Evolutionary conservation across 2,113 vertebrate species (phyloP).

Genomic region (Pholis gunnellus): DNA sequence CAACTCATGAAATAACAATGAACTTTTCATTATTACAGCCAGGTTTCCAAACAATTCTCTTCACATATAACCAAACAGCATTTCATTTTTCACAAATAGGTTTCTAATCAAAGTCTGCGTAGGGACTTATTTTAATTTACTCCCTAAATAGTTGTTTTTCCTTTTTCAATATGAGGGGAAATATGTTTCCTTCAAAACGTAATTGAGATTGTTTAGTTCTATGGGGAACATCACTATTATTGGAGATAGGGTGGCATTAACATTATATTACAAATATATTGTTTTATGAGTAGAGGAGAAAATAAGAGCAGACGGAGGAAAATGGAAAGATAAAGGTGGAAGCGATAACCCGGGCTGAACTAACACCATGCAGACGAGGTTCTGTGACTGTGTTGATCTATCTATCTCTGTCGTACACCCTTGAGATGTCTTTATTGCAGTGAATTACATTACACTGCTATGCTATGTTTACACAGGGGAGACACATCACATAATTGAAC

Average conservation of each 20-base stretch:
- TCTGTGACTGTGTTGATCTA: constrained; percentile 17
- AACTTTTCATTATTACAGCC: too few species aligned
- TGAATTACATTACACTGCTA: constrained; percentile 50
- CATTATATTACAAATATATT: not conserved
- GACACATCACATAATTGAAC: constrained; percentile 58
- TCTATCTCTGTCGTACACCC: constrained; percentile 55
- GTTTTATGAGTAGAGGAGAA: not conserved
- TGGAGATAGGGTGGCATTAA: not conserved
- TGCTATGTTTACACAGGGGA: constrained; percentile 60
- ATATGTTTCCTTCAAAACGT: too few species aligned
- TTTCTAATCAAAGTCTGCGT: too few species aligned
- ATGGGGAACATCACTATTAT: too few species aligned
- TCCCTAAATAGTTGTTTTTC: too few species aligned
- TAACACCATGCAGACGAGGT: constrained; percentile 42
- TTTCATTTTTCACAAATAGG: too few species aligned
- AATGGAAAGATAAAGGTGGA: constrained; percentile 11
- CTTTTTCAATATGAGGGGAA: too few species aligned
- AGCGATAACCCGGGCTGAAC: constrained; percentile 39
- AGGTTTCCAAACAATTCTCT: too few species aligned
- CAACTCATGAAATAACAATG: too few species aligned
- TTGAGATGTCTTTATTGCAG: constrained; percentile 60
- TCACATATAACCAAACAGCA: too few species aligned
- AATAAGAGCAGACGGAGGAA: not conserved
- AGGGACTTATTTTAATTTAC: too few species aligned
- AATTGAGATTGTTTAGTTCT: too few species aligned